Base-by-base conservation (phyloP, 2,888 invertebrate genomes). In the Coelopa pilipes region DNA sequence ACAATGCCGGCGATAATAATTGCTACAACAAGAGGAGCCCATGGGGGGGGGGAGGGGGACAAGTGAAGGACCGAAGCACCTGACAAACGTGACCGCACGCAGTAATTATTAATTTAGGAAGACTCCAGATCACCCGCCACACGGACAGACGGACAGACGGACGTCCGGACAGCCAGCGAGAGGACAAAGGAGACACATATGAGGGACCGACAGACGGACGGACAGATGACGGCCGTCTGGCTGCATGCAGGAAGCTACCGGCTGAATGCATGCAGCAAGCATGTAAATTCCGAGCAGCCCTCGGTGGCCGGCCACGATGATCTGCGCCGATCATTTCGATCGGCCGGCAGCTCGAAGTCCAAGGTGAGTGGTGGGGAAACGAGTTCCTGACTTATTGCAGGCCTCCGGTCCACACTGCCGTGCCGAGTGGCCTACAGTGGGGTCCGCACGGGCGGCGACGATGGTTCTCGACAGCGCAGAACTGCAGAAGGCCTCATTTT, bases 31-130 rank as follows among this genome's bases (percentile, higher is more conserved):
- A 63, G 17, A 50, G 3, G 60, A 21, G 60, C 46, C 13, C 17
- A 66, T 50, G 24, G 13, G 9, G 12, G 19, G 13, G 34, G 15
- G 12, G 15, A 45, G 62, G 15, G 1, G 15, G 24, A 66, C 19
- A 19, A 63, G 15, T 55, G 57, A 19, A 53, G 45, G 34, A 49
- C 10, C 34, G 59, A 75, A 71, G 77, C 79, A 79, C 79, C 79
- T 79, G 78, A 78, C 78, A 78, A 78, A 78, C 74, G 72, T 78
- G 76, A 79, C 78, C 78, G 78, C 79, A 79, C 79, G 79, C 79
- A 79, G 75, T 72, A 79, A 76, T 79, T 78, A 79, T 77, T 75
- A 77, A 77, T 78, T 76, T 76, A 34, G 46, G 60, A 68, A 65
- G 74, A 75, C 77, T 75, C 74, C 74, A 74, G n/a, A 63, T 68